Evolutionary conservation across 2,888 invertebrate species (phyloP), one percentile per base, ranked within the genome.

Genomic region (Scaptomyza cyrtandrae): DNA sequence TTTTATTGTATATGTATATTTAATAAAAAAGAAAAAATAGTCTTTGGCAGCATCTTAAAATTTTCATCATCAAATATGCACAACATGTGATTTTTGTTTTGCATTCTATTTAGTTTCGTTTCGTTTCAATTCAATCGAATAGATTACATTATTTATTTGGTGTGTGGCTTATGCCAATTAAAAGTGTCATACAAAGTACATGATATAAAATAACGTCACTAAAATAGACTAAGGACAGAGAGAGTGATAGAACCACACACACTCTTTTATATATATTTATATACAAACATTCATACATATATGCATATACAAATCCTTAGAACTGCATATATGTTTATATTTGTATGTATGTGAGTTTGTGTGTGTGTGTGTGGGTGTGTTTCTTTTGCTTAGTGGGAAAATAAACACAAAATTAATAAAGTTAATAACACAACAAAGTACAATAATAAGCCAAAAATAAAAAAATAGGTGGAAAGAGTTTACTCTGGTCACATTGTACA

Each of bases 11-110:
- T 66, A 39, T 39, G 11, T 35, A 35, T 35, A 43, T 58, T 56
- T 24, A 24, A 24, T 24, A 24, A 24, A 24, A 41, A 41, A 58
- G 48, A 52, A 50, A 39, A 39, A 29, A 46, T 37, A 39, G 75
- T 83, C 87, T 83, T 88, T 88, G 86, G 88, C 88, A 83, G 88
- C 83, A 84, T 88, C 86, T 68, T 85, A 41, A 73, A 80, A 71
- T 64, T 48, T 77, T 66, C 54, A 63, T 67, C 33, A 66, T 65
- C 48, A 54, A 46, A 33, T 63, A 65, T 49, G 11, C 16, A n/a
- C n/a, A n/a, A 49, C 24, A 24, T 24, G 24, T 24, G 24, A 24
- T 24, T 24, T 24, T n/a, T n/a, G n/a, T n/a, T n/a, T n/a, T n/a
- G n/a, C n/a, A n/a, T n/a, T n/a, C n/a, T n/a, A n/a, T n/a, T n/a